phyloP scores from a whole-genome alignment of 2,113 vertebrate species.

The Scytalopus superciliaris region DNA sequence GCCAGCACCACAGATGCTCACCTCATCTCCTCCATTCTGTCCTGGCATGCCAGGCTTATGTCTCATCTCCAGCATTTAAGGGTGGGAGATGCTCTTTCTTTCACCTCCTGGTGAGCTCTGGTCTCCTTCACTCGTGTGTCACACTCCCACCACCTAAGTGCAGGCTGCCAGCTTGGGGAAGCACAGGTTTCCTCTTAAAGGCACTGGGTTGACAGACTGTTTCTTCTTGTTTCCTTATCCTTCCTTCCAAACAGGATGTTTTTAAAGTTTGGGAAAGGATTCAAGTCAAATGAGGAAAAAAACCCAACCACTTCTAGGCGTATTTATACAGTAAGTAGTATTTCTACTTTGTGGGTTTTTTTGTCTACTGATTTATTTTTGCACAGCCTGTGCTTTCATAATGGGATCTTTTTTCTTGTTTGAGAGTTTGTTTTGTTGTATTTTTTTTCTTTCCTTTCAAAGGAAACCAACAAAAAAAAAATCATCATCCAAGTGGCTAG shows the following conservation, averaged over 20 bases:
- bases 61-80: not conserved
- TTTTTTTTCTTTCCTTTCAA: not conserved
- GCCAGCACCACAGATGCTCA: accelerated
- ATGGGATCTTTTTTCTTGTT: not conserved
- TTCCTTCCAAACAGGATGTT: not conserved
- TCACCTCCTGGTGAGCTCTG: not conserved
- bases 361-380: not conserved
- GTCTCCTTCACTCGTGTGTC: accelerated
- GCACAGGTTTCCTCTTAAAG: not conserved
- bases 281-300: not conserved
- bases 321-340: not conserved
- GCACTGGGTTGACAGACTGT: not conserved
- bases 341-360: not conserved
- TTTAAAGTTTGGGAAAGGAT: slow-evolving; percentile 4
- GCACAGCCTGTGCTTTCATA: not conserved
- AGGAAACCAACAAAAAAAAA: not conserved
- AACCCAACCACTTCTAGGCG: not conserved
- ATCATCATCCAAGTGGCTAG: not conserved
- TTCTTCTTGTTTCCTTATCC: not conserved
- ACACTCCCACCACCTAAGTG: accelerated
- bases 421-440: not conserved
- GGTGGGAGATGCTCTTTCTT: not conserved
- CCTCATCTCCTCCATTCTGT: accelerated
- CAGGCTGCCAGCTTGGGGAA: not conserved
- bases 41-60: not conserved